phyloP scores from a whole-genome alignment of 92 coral and sea anemone species.

The Zoanthus sansibaricus region DNA sequence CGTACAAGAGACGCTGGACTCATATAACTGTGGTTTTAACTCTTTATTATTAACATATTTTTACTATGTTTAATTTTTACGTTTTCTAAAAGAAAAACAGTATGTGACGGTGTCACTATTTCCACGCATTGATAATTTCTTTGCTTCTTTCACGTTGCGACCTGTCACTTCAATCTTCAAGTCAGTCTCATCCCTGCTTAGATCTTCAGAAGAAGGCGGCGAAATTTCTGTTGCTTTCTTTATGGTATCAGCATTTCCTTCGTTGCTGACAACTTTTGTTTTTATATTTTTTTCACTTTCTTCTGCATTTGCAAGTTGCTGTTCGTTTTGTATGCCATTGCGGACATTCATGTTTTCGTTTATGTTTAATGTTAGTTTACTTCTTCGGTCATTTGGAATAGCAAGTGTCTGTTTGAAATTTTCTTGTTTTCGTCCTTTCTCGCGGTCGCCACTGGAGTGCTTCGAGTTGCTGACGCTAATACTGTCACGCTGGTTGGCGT shows the following conservation, averaged over 20 bases:
- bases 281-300: not conserved
- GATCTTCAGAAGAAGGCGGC: not conserved
- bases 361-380: not conserved
- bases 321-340: slow-evolving; percentile 19
- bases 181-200: not conserved
- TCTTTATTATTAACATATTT: not conserved
- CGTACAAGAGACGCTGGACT: too few species aligned
- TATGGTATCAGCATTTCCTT: not conserved
- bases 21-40: too few species aligned
- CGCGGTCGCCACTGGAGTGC: slow-evolving; percentile 10
- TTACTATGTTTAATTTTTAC: not conserved
- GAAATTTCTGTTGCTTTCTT: not conserved
- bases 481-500: slow-evolving; percentile 9
- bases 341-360: not conserved
- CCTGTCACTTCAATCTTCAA: not conserved
- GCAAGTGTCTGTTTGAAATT: slow-evolving; percentile 2
- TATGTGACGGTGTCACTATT: not conserved
- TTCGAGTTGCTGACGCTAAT: slow-evolving; percentile 21
- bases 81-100: not conserved
- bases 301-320: not conserved
- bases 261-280: not conserved
- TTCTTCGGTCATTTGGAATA: slow-evolving; percentile 37
- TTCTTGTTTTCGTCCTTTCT: slow-evolving; percentile 2
- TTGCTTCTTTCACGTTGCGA: not conserved
- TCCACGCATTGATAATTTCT: not conserved